A percentile compares a stretch with the other conserved stretches of the same genome.
phyloP scores from a whole-genome alignment of 2,888 invertebrate genomes.

The Resseliella maxima region DNA sequence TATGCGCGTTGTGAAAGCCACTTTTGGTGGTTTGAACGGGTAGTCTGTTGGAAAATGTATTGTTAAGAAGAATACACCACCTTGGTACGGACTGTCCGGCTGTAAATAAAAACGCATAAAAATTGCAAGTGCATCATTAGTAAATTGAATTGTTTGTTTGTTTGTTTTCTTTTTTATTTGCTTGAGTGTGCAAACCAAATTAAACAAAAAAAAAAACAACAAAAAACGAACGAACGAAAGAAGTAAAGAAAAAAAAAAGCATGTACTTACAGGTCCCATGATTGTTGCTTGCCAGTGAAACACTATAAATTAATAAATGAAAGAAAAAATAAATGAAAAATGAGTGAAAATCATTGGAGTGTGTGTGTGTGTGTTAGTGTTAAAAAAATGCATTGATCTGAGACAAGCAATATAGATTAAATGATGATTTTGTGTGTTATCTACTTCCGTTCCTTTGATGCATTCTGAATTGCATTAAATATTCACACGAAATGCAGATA shows the following conservation, averaged over 20 bases:
- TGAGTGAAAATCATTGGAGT: conserved; percentile 48
- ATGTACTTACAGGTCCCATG: conserved; percentile 96
- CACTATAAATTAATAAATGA: conserved; percentile 79
- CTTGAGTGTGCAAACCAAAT: not conserved
- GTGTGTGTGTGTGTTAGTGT: not conserved
- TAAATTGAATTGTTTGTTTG: not conserved
- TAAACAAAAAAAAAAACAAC: not conserved
- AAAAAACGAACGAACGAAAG: not conserved
- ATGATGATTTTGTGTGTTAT: not conserved
- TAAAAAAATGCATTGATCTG: not conserved
- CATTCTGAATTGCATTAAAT: not conserved
- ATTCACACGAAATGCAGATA: not conserved
- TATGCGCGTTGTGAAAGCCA: conserved; percentile 99
- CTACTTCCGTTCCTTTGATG: not conserved
- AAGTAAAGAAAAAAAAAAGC: conserved; percentile 37
- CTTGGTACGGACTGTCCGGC: conserved; percentile 99
- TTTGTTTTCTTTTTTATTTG: not conserved
- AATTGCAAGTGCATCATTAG: conserved; percentile 57
- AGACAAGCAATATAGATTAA: not conserved
- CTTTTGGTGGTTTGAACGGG: conserved; percentile 99
- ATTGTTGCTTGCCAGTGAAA: conserved; percentile 99
- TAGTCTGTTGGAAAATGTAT: conserved; percentile 99
- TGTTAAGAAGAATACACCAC: conserved; percentile 99
- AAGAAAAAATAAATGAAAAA: conserved; percentile 60
- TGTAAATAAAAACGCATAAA: conserved; percentile 69